These are phyloP conservation scores for Centroberyx gerrardi DNA, from an alignment of 2,797 vertebrate species.

Conservation along the genomic window DNA sequence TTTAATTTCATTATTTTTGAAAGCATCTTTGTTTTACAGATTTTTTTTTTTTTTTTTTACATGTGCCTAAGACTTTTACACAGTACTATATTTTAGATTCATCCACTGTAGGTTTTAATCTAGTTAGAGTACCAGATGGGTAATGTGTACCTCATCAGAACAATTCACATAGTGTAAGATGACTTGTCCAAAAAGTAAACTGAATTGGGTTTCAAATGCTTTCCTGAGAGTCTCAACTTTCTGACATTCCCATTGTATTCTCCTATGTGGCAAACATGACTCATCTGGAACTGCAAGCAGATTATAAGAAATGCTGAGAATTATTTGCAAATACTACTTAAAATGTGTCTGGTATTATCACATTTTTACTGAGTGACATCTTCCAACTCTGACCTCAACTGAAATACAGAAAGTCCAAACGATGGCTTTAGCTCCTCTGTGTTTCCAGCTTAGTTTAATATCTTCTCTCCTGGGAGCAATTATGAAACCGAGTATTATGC, in stretches of 20 bases:
- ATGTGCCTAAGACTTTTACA: too few species aligned
- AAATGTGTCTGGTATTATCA: conserved; percentile 18
- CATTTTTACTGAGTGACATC: conserved; percentile 25
- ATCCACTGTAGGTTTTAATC: too few species aligned
- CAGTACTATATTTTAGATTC: too few species aligned
- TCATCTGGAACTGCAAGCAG: background rate
- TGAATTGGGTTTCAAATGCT: too few species aligned
- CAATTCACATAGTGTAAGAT: too few species aligned
- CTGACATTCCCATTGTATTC: background rate
- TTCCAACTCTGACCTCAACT: conserved; percentile 23
- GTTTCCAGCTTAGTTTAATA: background rate
- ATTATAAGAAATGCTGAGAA: conserved; percentile 12
- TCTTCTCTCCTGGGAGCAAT: background rate
- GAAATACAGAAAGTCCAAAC: background rate
- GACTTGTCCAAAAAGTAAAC: too few species aligned
- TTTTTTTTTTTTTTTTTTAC: too few species aligned
- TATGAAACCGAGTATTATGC: background rate
- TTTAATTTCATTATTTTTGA: too few species aligned
- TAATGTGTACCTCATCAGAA: too few species aligned
- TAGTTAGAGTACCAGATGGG: too few species aligned
- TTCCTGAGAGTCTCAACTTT: background rate
- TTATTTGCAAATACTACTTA: conserved; percentile 3
- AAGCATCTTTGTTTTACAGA: too few species aligned
- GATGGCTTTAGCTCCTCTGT: background rate
- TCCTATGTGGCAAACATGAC: background rate